These are phyloP conservation scores for Dasyprocta punctata DNA, from an alignment of 2,113 vertebrate species.

Conservation along the genomic window DNA sequence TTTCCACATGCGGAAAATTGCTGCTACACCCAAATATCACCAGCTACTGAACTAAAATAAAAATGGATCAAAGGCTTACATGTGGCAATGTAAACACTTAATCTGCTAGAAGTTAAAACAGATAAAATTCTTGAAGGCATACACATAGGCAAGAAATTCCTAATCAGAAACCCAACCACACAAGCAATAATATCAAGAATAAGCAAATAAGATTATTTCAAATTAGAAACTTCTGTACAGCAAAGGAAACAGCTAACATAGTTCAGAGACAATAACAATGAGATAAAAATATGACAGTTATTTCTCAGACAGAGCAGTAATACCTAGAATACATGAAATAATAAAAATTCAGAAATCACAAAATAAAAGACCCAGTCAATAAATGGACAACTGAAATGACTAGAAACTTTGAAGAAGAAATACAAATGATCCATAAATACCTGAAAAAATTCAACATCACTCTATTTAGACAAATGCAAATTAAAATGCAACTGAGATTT, in stretches of 20 bases:
- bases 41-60: neutral
- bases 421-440: neutral
- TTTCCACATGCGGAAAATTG: neutral
- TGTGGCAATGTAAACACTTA: neutral
- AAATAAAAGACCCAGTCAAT: neutral
- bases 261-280: neutral
- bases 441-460: neutral
- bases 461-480: neutral
- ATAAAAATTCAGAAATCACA: neutral
- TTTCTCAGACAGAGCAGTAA: neutral
- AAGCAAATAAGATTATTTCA: neutral
- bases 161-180: neutral
- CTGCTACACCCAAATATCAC: neutral
- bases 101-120: neutral
- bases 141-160: neutral
- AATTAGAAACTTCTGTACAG: neutral
- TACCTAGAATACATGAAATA: neutral
- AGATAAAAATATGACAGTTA: neutral
- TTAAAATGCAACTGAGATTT: neutral
- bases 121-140: neutral
- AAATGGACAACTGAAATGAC: neutral
- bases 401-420: neutral
- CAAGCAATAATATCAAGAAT: neutral
- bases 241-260: neutral
- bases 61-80: neutral